Conservation (phyloP, 64 coral and sea anemone species). For the Stichodactyla mertensii region DNA sequence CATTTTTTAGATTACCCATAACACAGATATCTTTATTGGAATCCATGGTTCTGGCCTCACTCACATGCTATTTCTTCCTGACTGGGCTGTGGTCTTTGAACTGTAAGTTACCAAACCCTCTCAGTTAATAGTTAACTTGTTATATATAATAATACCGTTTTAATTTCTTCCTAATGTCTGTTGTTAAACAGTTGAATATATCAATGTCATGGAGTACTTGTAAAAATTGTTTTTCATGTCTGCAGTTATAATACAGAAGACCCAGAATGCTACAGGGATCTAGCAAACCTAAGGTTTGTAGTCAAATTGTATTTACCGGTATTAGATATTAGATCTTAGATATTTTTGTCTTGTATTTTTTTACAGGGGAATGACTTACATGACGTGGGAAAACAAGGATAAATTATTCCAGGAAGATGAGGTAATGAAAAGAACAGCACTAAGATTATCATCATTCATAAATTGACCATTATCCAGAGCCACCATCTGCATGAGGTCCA, state of each 20-base stretch:
- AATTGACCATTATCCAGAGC: too few relatives aligned
- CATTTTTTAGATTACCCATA: slow-evolving; percentile 62
- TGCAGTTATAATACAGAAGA: slow-evolving; percentile 87
- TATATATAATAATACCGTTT: too few relatives aligned
- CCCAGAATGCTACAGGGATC: slow-evolving; percentile 69
- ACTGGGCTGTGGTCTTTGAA: slow-evolving; percentile 92
- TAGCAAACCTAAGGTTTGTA: slow-evolving; percentile 72
- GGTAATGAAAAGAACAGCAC: slow-evolving; percentile 12
- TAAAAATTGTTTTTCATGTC: neutral
- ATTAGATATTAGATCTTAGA: neutral
- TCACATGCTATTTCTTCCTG: slow-evolving; percentile 73
- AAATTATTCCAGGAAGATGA: slow-evolving; percentile 73
- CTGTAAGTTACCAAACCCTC: slow-evolving; percentile 45
- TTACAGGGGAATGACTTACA: slow-evolving; percentile 83
- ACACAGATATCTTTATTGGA: slow-evolving; percentile 84
- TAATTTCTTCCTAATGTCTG: too few relatives aligned
- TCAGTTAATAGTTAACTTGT: neutral
- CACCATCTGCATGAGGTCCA: too few relatives aligned
- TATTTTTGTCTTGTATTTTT: neutral
- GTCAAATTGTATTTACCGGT: neutral
- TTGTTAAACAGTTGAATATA: too few relatives aligned
- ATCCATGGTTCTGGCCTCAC: slow-evolving; percentile 85
- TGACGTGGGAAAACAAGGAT: slow-evolving; percentile 72
- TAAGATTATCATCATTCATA: neutral
- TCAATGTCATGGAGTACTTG: too few relatives aligned